Percentiles rank a stretch among this genome's conserved stretches.
Conservation (phyloP, 2,888 invertebrate genomes). For the Zaprionus lineosus region DNA sequence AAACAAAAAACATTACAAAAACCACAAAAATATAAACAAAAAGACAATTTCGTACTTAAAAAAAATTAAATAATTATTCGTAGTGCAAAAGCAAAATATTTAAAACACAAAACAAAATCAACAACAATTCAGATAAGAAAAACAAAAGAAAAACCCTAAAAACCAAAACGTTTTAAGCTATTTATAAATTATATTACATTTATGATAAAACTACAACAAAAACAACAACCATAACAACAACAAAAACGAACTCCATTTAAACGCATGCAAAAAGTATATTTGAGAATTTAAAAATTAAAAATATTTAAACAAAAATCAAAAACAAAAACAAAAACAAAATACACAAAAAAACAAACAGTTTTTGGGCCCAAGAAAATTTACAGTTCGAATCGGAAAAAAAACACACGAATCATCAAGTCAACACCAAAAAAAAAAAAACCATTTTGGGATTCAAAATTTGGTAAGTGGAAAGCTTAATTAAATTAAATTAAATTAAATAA, state of each 20-base stretch:
- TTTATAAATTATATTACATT: constrained; percentile 60
- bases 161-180: constrained; percentile 54
- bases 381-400: no score
- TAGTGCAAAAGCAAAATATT: constrained; percentile 42
- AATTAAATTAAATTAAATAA: no score
- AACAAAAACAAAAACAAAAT: constrained; percentile 19
- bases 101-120: constrained; percentile 24
- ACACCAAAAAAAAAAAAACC: no score
- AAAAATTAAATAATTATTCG: constrained; percentile 64
- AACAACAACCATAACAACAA: constrained; percentile 12
- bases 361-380: constrained; percentile 32
- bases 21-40: neutral
- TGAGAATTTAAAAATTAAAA: constrained; percentile 49
- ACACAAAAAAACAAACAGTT: constrained; percentile 32
- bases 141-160: constrained; percentile 9
- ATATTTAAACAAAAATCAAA: neutral
- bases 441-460: constrained; percentile 27
- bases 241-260: no score
- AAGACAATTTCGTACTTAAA: constrained; percentile 50
- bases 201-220: constrained; percentile 37
- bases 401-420: no score
- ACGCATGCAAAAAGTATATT: constrained; percentile 40
- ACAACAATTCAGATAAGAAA: constrained; percentile 52
- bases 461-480: constrained; percentile 39
- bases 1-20: constrained; percentile 22